These are phyloP conservation scores for Netelia inedita DNA, from an alignment of 2,888 invertebrate genomes.

Conservation along the genomic window DNA sequence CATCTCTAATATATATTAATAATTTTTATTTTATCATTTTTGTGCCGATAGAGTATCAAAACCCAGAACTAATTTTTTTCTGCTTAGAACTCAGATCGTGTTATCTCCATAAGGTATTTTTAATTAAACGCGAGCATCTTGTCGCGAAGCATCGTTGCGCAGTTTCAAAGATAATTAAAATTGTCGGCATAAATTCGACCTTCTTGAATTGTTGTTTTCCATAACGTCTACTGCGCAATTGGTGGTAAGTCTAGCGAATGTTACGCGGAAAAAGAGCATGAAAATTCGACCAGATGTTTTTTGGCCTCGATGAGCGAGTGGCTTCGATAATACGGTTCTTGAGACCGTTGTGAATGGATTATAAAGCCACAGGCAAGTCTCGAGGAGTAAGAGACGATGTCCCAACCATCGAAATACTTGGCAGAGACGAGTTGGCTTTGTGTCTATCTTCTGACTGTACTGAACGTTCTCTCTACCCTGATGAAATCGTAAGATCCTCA, in stretches of 20 bases:
- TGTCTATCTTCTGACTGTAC: neutral
- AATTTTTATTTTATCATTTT: too few relatives aligned
- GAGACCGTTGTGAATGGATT: conserved; percentile 28
- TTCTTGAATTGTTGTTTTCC: neutral
- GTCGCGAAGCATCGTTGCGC: too few relatives aligned
- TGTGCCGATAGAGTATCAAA: too few relatives aligned
- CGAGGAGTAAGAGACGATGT: conserved; percentile 28
- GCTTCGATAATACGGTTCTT: neutral
- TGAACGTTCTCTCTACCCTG: neutral
- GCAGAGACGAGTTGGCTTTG: conserved; percentile 56
- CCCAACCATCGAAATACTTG: conserved; percentile 44
- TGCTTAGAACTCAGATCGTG: too few relatives aligned
- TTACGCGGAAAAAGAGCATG: neutral
- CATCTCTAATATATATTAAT: too few relatives aligned
- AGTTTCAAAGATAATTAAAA: neutral
- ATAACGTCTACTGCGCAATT: neutral
- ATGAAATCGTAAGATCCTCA: conserved; percentile 39
- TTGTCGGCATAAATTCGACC: neutral
- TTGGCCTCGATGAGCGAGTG: neutral
- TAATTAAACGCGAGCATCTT: too few relatives aligned
- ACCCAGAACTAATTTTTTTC: too few relatives aligned
- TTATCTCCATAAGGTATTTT: too few relatives aligned
- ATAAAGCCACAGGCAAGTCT: conserved; percentile 6
- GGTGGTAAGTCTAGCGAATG: neutral
- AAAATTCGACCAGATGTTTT: neutral